Percentiles rank a stretch among this genome's conserved stretches.
These are phyloP conservation scores for Crotalus helleri DNA, from an alignment of 2,113 vertebrate genomes.

Conservation along the genomic window DNA sequence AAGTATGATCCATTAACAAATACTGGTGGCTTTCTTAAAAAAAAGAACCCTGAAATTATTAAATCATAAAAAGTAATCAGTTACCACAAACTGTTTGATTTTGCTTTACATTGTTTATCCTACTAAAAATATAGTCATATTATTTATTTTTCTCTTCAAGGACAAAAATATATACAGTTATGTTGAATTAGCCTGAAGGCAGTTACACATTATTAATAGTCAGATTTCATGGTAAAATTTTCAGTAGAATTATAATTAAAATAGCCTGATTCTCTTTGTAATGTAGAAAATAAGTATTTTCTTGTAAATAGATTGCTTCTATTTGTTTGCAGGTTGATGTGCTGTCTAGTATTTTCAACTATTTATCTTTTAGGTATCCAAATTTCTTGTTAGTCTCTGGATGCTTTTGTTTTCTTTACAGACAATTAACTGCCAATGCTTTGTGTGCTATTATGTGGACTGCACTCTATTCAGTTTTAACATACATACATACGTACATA, in stretches of 20 bases:
- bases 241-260: constrained; percentile 27
- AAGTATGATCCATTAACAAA: constrained; percentile 18
- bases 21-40: neutral
- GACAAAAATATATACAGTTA: constrained; percentile 16
- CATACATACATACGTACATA: neutral
- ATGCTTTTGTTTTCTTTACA: constrained; percentile 17
- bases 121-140: constrained; percentile 1
- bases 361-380: constrained; percentile 31
- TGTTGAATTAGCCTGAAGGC: constrained; percentile 35
- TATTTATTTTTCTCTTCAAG: neutral
- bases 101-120: constrained; percentile 31
- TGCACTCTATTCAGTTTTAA: constrained; percentile 62
- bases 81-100: constrained; percentile 16
- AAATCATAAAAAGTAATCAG: constrained; percentile 28
- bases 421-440: constrained; percentile 50
- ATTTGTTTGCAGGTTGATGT: constrained; percentile 34
- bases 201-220: constrained; percentile 43
- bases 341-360: constrained; percentile 9
- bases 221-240: constrained; percentile 16
- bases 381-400: constrained; percentile 32
- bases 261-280: constrained; percentile 38
- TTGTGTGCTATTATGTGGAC: constrained; percentile 53
- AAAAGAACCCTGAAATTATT: neutral
- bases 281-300: constrained; percentile 10
- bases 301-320: neutral